Conservation (phyloP, 2,113 vertebrate species). For the Hyperoodon ampullatus region DNA sequence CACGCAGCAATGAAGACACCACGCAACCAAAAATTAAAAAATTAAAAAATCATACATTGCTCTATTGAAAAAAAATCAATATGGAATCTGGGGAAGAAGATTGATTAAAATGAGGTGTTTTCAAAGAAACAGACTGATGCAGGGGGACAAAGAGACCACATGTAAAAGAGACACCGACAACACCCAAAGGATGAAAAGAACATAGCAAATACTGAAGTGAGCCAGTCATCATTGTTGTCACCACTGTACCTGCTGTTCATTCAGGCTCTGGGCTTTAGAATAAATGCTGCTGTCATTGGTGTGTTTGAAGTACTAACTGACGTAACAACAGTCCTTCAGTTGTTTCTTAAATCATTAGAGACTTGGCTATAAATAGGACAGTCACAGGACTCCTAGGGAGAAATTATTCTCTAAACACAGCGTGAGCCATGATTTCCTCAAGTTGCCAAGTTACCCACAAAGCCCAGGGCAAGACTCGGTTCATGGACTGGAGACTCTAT, state of each 20-base stretch:
- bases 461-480: neutral
- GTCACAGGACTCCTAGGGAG: neutral
- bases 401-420: constrained; percentile 20
- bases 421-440: neutral
- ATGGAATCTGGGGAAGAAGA: neutral
- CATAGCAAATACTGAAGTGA: neutral
- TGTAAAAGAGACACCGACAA: neutral
- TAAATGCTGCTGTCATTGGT: neutral
- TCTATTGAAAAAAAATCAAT: no score
- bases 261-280: neutral
- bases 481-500: neutral
- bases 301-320: constrained; percentile 11
- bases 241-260: neutral
- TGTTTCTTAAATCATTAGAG: constrained; percentile 25
- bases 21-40: no score
- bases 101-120: neutral
- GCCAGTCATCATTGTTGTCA: neutral
- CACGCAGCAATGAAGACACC: no score
- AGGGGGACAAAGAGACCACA: neutral
- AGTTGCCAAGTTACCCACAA: constrained; percentile 2
- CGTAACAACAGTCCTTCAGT: neutral
- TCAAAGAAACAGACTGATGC: neutral
- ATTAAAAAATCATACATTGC: no score
- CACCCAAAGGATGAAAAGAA: neutral
- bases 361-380: constrained; percentile 2